These are phyloP conservation scores for Leptodactylus fallax DNA, from an alignment of 2,797 vertebrate species.

Conservation along the genomic window DNA sequence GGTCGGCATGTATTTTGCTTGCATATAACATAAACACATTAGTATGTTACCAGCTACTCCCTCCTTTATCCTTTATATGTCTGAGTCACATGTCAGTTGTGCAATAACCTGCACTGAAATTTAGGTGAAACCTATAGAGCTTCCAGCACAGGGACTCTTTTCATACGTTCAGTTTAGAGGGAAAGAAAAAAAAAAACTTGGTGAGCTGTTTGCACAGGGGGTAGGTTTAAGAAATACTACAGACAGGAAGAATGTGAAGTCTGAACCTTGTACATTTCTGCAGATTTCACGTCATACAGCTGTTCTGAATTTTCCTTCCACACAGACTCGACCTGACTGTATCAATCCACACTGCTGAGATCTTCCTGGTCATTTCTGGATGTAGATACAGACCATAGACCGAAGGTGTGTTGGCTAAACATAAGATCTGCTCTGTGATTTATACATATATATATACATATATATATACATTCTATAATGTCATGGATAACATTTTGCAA, in stretches of 20 bases:
- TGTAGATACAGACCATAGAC: background rate
- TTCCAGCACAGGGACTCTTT: background rate
- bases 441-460: background rate
- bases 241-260: constrained; percentile 17
- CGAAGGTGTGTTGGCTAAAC: background rate
- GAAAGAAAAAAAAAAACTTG: too few relatives aligned
- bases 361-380: background rate
- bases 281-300: background rate
- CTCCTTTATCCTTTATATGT: background rate
- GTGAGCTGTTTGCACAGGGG: constrained; percentile 2
- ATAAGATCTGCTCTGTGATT: background rate
- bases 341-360: background rate
- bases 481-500: background rate
- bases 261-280: background rate
- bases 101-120: background rate
- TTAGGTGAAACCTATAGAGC: background rate
- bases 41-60: background rate
- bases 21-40: background rate
- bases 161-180: background rate
- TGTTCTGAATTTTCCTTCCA: constrained; percentile 10
- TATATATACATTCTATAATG: background rate
- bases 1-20: background rate
- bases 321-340: background rate
- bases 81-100: constrained; percentile 3
- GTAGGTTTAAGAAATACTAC: constrained; percentile 10